Conservation (phyloP, 2,113 vertebrate genomes). For the Gallinago paraguaiae region DNA sequence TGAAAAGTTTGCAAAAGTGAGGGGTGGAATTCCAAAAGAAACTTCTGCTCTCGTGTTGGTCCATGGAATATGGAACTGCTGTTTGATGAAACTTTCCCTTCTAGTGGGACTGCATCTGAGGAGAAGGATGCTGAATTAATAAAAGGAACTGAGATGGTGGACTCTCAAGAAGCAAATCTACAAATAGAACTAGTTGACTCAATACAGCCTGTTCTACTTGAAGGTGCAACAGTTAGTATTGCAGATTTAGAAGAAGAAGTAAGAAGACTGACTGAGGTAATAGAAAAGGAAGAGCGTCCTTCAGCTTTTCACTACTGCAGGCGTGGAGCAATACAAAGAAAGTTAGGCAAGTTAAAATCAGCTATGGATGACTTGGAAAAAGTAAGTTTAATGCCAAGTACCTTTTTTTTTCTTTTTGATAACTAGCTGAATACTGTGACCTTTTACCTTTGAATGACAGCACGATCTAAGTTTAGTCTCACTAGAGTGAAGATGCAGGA, state of each 20-base stretch:
- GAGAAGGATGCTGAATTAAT: not conserved
- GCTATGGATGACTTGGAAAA: slow-evolving; percentile 75
- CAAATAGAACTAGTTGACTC: slow-evolving; percentile 52
- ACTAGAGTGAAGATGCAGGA: not conserved
- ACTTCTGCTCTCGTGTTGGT: slow-evolving; percentile 37
- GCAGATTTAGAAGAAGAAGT: slow-evolving; percentile 66
- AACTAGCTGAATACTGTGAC: not conserved
- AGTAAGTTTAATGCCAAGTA: slow-evolving; percentile 62
- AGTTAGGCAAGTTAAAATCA: slow-evolving; percentile 73
- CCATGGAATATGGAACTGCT: slow-evolving; percentile 45
- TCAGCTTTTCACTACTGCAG: slow-evolving; percentile 75
- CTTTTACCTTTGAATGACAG: not conserved
- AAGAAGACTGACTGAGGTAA: slow-evolving; percentile 58
- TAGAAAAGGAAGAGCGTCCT: slow-evolving; percentile 33
- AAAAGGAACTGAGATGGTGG: not conserved
- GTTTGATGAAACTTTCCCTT: slow-evolving; percentile 60
- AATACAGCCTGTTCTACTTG: slow-evolving; percentile 27
- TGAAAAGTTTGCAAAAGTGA: slow-evolving; percentile 47
- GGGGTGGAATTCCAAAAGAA: slow-evolving; percentile 44
- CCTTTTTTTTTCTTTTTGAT: not conserved
- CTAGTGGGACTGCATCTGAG: not conserved
- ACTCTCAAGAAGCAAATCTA: not conserved
- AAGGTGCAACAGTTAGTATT: not conserved
- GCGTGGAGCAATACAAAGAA: slow-evolving; percentile 75
- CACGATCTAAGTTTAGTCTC: not conserved